Evolutionary conservation across 2,113 vertebrate species (phyloP), one percentile per base, ranked within the genome.

Genomic region (Tenebrosternarchus preto): DNA sequence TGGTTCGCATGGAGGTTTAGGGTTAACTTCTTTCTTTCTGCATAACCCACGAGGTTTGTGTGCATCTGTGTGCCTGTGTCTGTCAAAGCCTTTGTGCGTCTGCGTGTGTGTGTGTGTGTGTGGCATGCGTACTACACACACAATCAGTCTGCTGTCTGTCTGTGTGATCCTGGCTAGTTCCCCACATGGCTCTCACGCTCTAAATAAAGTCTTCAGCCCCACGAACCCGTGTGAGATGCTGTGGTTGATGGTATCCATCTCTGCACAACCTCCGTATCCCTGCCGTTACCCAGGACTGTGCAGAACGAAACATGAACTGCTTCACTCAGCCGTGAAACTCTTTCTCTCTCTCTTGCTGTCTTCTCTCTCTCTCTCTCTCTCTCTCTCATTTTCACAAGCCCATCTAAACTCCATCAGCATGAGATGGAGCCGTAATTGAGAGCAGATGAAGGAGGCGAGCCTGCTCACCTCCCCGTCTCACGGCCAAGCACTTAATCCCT

Each of bases 41-140:
- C 9, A 59, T 33, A n/a, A 8, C 57, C 66, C 64, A n/a, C 64
- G 73, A 77, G 39, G 33, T 67, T n/a, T 60, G 31, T 59, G 56
- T 36, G 25, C 19, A 79, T 81, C 56, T 64, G 78, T 68, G 82
- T 66, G 77, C 84, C 22, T 46, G 77, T 46, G 66, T 27, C 20
- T 59, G 68, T 64, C 7, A n/a, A n/a, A n/a, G n/a, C n/a, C n/a
- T n/a, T n/a, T 59, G 56, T 36, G 25, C 19, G 78, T 81, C 56
- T 64, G 78, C 68, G 82, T 66, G 77, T 46, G 66, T 27, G 15
- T 59, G 68, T 64, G 6, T 72, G 36, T 31, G 55, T 61, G 73
- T 61, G 73, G 36, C n/a, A 25, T 22, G 29, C 20, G 22, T 9
- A n/a, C n/a, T n/a, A n/a, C n/a, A n/a, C n/a, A n/a, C n/a, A n/a